Conservation (phyloP, 2,113 vertebrate genomes). For the Perca fluviatilis region DNA sequence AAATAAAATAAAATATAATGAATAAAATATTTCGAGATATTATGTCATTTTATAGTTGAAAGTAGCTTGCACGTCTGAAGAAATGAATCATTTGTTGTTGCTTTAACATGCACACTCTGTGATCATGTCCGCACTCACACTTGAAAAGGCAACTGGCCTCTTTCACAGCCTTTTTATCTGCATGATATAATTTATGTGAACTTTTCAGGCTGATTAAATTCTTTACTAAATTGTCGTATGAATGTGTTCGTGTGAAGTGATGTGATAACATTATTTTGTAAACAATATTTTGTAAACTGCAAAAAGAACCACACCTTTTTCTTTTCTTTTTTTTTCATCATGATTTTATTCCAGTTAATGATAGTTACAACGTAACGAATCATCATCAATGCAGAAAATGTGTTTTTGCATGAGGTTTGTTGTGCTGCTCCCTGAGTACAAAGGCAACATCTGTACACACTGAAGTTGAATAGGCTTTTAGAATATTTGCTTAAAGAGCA, state of each 20-base stretch:
- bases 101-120: not conserved
- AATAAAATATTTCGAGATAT: not conserved
- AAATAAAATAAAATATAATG: too few relatives aligned
- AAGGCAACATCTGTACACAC: constrained; percentile 5
- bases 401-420: not conserved
- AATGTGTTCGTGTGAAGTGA: not conserved
- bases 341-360: not conserved
- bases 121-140: not conserved
- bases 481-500: constrained; percentile 31
- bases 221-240: not conserved
- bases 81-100: not conserved
- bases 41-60: not conserved
- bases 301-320: not conserved
- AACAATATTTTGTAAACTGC: not conserved
- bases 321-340: not conserved
- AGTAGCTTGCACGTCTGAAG: not conserved
- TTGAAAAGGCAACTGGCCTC: not conserved
- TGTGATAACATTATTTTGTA: not conserved
- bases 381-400: not conserved
- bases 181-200: not conserved
- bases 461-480: constrained; percentile 20
- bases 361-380: constrained; percentile 5
- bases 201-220: not conserved
- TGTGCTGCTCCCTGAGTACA: not conserved
- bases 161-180: not conserved